These are phyloP conservation scores for Cetonia aurata DNA, from an alignment of 2,888 invertebrate species.

Conservation along the genomic window DNA sequence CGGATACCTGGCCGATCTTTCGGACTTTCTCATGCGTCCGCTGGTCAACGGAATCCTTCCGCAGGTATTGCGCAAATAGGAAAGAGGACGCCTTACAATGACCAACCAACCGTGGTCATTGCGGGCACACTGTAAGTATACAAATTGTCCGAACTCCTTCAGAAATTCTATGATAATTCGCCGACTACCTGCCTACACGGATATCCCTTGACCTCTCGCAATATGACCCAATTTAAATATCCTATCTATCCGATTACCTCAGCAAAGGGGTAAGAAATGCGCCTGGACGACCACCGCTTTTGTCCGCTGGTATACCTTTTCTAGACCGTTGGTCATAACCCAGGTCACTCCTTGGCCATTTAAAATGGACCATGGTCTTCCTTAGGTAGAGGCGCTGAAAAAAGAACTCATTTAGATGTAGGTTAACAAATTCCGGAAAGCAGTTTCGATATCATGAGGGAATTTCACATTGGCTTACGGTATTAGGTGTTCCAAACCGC, in stretches of 20 bases:
- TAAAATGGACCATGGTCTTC: slow-evolving; percentile 44
- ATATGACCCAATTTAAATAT: slow-evolving; percentile 46
- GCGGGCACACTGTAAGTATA: slow-evolving; percentile 6
- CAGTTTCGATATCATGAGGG: slow-evolving; percentile 30
- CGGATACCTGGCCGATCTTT: slow-evolving; percentile 30
- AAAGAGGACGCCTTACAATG: slow-evolving; percentile 30
- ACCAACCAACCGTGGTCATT: slow-evolving; percentile 41
- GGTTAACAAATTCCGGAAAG: slow-evolving; percentile 43
- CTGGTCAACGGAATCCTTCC: slow-evolving; percentile 42
- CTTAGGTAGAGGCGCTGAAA: slow-evolving; percentile 7
- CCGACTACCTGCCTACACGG: slow-evolving; percentile 41
- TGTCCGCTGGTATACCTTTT: slow-evolving; percentile 35
- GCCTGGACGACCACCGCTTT: slow-evolving; percentile 36
- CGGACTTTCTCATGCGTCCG: slow-evolving; percentile 43
- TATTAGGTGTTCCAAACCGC: neutral
- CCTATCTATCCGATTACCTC: slow-evolving; percentile 30
- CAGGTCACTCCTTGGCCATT: slow-evolving; percentile 42
- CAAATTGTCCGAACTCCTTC: slow-evolving; percentile 6
- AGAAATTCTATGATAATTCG: slow-evolving; percentile 26
- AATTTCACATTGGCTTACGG: neutral
- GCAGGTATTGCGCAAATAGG: slow-evolving; percentile 37
- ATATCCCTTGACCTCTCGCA: slow-evolving; percentile 44
- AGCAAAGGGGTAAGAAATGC: slow-evolving; percentile 37
- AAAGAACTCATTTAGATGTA: slow-evolving; percentile 31
- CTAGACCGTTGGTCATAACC: slow-evolving; percentile 41